Conservation (phyloP, 1,140 invertebrate genomes). For the Lasioglossum baleicum region DNA sequence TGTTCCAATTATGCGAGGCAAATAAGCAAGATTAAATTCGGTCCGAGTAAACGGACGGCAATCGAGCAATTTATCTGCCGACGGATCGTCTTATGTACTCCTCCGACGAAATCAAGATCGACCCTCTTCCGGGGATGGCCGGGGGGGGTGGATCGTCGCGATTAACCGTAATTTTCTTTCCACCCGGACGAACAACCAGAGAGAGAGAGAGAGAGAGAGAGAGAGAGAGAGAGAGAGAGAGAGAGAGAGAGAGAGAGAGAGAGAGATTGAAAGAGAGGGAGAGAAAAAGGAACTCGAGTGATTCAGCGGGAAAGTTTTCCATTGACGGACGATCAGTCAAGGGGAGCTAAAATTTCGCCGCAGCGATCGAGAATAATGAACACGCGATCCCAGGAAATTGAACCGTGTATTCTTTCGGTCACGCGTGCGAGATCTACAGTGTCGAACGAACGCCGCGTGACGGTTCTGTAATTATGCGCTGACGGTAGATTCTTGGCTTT, state of each 20-base stretch:
- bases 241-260: background rate
- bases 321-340: background rate
- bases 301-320: background rate
- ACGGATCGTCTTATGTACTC: slow-evolving; percentile 31
- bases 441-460: background rate
- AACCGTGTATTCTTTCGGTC: background rate
- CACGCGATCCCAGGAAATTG: slow-evolving; percentile 15
- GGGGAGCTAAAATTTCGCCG: background rate
- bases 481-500: background rate
- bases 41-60: slow-evolving; percentile 44
- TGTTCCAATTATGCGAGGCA: slow-evolving; percentile 57
- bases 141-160: too few relatives aligned
- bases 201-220: background rate
- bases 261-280: too few relatives aligned
- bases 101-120: slow-evolving; percentile 45
- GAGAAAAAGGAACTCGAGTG: background rate
- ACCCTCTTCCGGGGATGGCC: slow-evolving; percentile 14
- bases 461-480: background rate
- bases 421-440: background rate
- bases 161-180: background rate
- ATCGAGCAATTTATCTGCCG: slow-evolving; percentile 55
- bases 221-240: too few relatives aligned
- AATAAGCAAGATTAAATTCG: slow-evolving; percentile 60
- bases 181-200: too few relatives aligned
- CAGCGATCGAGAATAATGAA: background rate